These are phyloP conservation scores for Idaea straminata DNA, from an alignment of 2,888 invertebrate species.

Conservation along the genomic window DNA sequence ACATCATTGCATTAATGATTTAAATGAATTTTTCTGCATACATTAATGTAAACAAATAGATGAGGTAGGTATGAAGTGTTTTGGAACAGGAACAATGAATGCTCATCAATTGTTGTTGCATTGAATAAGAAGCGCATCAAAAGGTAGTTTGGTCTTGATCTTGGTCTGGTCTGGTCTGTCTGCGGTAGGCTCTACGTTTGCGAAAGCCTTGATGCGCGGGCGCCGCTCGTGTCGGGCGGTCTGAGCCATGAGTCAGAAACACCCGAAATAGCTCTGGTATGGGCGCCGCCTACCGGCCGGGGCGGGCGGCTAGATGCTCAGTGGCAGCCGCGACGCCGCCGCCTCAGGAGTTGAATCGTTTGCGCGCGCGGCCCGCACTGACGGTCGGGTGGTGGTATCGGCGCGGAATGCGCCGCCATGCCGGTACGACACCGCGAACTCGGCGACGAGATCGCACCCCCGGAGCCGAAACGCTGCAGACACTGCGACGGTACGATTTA, in stretches of 20 bases:
- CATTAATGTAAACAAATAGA: background rate
- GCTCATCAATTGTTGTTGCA: background rate
- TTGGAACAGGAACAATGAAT: background rate
- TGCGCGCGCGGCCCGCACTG: slow-evolving; percentile 58
- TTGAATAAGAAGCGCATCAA: background rate
- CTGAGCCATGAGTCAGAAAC: slow-evolving; percentile 71
- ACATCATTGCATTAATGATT: too few species aligned
- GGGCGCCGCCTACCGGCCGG: slow-evolving; percentile 79
- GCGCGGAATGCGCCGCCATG: slow-evolving; percentile 81
- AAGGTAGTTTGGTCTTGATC: background rate
- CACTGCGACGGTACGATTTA: slow-evolving; percentile 90
- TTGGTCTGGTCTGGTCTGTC: background rate
- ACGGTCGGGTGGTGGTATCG: slow-evolving; percentile 67
- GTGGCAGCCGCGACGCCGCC: slow-evolving; percentile 76
- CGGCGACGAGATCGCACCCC: slow-evolving; percentile 80
- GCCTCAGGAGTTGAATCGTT: slow-evolving; percentile 69
- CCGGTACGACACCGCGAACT: slow-evolving; percentile 80
- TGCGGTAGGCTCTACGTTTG: slow-evolving; percentile 47
- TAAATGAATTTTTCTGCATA: background rate
- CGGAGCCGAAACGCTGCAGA: slow-evolving; percentile 95
- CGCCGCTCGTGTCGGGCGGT: slow-evolving; percentile 62
- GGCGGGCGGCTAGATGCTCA: slow-evolving; percentile 75
- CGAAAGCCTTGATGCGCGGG: slow-evolving; percentile 68
- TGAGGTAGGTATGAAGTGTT: background rate
- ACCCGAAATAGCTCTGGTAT: slow-evolving; percentile 72